Evolutionary conservation across 1,140 invertebrate genomes (phyloP).

Genomic region (Stenopsyche tienmushanensis): DNA sequence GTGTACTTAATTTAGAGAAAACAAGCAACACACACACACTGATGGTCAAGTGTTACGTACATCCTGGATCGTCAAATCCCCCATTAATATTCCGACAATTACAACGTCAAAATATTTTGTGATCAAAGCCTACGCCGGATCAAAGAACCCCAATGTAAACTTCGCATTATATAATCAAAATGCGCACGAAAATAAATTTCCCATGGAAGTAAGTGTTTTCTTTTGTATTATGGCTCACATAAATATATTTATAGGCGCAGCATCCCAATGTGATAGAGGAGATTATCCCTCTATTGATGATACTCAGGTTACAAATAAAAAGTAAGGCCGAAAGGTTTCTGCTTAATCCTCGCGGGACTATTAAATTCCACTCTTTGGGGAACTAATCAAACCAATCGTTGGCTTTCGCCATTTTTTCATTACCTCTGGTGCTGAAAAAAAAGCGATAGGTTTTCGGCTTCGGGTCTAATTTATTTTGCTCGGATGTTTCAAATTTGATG

Average conservation of each 20-base stretch:
- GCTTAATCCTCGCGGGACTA: background rate
- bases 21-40: no score
- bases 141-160: background rate
- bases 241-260: background rate
- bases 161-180: background rate
- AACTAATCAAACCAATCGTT: slow-evolving; percentile 22
- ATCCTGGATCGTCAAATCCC: no score
- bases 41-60: no score
- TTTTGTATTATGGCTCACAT: no score
- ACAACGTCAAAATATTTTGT: background rate
- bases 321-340: background rate
- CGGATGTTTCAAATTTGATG: background rate
- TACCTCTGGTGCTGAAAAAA: background rate
- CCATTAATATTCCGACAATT: background rate
- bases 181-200: no score
- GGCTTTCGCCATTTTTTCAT: slow-evolving; percentile 16
- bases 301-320: background rate
- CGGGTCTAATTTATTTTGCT: background rate
- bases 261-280: background rate
- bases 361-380: background rate
- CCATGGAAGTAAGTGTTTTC: no score
- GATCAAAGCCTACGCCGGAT: background rate
- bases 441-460: background rate
- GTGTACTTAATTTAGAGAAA: no score
- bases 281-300: background rate